A percentile compares a stretch with the other conserved stretches of the same genome.
Conservation (phyloP, 1,140 invertebrate species). For the Schlechtendalia chinensis region DNA sequence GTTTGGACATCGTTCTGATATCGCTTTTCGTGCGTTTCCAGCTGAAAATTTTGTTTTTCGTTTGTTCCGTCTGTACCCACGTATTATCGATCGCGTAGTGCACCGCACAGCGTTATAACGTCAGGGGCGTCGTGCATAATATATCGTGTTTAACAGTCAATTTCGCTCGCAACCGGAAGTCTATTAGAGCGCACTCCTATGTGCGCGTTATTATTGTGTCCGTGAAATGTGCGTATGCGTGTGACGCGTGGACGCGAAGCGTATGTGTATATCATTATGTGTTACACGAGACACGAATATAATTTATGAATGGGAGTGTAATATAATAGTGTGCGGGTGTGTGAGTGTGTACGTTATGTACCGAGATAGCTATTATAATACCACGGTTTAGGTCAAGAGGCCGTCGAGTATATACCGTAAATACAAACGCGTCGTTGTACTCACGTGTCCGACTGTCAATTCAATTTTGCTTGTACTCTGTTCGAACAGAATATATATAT, state of each 20-base stretch:
- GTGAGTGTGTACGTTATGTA: background rate
- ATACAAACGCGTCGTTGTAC: background rate
- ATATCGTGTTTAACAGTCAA: background rate
- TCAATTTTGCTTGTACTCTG: too few species aligned
- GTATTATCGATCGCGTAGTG: too few species aligned
- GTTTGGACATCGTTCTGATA: background rate
- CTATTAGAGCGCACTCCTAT: background rate
- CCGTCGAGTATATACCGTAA: background rate
- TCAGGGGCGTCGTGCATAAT: background rate
- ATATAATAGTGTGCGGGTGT: background rate
- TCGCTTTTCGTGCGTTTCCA: background rate
- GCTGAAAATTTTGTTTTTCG: background rate
- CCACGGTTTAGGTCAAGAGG: background rate
- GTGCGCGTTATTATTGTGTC: background rate
- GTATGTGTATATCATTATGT: too few species aligned
- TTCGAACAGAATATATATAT: too few species aligned
- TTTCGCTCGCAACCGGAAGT: slow-evolving; percentile 10
- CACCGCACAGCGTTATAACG: background rate
- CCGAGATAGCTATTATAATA: background rate
- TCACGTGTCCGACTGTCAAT: too few species aligned
- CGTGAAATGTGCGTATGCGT: background rate
- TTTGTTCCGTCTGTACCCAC: background rate
- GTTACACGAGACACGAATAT: background rate
- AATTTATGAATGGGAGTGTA: slow-evolving; percentile 1
- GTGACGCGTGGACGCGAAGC: background rate